A percentile compares a stretch with the other conserved stretches of the same genome.
Conservation (phyloP, 2,888 invertebrate genomes). For the Mythimna pallens region DNA sequence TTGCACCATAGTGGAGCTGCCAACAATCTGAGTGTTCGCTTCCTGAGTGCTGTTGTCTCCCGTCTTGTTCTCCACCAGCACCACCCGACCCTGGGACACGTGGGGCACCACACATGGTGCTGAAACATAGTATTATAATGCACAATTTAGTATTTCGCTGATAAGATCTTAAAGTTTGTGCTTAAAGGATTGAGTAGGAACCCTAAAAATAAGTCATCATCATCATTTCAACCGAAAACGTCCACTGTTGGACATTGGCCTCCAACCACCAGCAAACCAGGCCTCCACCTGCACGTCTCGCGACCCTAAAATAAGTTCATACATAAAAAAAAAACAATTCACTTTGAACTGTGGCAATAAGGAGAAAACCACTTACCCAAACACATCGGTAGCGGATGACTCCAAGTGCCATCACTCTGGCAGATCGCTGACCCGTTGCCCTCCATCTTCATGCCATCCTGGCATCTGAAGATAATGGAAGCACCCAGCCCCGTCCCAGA, state of each 20-base stretch:
- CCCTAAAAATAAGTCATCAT: too few species aligned
- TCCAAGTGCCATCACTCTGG: slow-evolving; percentile 98
- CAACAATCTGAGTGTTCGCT: slow-evolving; percentile 85
- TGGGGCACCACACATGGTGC: slow-evolving; percentile 98
- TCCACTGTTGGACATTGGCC: too few species aligned
- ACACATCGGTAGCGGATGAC: slow-evolving; percentile 97
- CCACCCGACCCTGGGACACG: slow-evolving; percentile 94
- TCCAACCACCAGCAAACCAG: too few species aligned
- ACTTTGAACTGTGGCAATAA: too few species aligned
- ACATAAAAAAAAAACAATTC: too few species aligned
- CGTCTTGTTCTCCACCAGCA: slow-evolving; percentile 91
- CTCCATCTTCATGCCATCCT: slow-evolving; percentile 97
- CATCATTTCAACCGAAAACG: too few species aligned
- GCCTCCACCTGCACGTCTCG: too few species aligned
- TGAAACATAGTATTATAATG: slow-evolving; percentile 75
- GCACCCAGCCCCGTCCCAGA: slow-evolving; percentile 97
- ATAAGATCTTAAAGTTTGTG: neutral
- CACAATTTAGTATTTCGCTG: neutral
- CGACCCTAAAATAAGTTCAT: too few species aligned
- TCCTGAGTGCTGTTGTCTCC: slow-evolving; percentile 89
- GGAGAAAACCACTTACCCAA: slow-evolving; percentile 90
- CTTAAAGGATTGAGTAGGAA: too few species aligned
- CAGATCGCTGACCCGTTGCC: slow-evolving; percentile 98
- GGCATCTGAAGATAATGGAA: slow-evolving; percentile 97
- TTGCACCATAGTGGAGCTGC: slow-evolving; percentile 89